Evolutionary conservation across 2,113 vertebrate genomes (phyloP).

Genomic region (Thermophis baileyi): DNA sequence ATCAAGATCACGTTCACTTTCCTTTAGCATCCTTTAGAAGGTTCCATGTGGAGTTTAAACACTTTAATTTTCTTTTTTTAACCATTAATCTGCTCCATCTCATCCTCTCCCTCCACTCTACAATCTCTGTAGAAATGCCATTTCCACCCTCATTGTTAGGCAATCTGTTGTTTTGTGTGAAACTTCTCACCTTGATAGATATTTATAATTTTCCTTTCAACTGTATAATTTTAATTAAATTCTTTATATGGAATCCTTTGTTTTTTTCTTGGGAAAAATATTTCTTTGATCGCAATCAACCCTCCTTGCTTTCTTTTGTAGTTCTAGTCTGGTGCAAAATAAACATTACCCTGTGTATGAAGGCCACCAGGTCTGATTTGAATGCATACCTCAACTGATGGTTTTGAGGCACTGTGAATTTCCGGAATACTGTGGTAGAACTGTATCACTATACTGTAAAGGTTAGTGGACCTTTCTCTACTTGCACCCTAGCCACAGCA

Average conservation of each 20-base stretch:
- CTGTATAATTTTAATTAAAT: conserved; percentile 1
- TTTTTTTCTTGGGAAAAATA: neutral
- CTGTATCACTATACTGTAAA: neutral
- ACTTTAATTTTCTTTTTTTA: neutral
- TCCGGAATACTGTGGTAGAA: neutral
- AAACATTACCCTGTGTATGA: neutral
- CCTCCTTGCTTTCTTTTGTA: neutral
- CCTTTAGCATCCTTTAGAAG: neutral
- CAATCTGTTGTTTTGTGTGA: neutral
- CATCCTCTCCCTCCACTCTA: neutral
- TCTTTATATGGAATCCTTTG: neutral
- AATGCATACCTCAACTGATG: neutral
- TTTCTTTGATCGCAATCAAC: neutral
- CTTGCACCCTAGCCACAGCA: neutral
- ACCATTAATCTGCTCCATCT: neutral
- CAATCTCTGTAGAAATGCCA: neutral
- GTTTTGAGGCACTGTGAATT: neutral
- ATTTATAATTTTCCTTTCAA: conserved; percentile 1
- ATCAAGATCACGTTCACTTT: neutral
- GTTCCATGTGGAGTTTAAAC: neutral
- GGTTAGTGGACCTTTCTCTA: neutral
- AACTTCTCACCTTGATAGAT: neutral
- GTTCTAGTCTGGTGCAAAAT: neutral
- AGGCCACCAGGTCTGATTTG: neutral
- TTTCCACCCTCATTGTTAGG: neutral